These are phyloP conservation scores for Syrrhaptes paradoxus DNA, from an alignment of 2,113 vertebrate genomes.

Conservation along the genomic window DNA sequence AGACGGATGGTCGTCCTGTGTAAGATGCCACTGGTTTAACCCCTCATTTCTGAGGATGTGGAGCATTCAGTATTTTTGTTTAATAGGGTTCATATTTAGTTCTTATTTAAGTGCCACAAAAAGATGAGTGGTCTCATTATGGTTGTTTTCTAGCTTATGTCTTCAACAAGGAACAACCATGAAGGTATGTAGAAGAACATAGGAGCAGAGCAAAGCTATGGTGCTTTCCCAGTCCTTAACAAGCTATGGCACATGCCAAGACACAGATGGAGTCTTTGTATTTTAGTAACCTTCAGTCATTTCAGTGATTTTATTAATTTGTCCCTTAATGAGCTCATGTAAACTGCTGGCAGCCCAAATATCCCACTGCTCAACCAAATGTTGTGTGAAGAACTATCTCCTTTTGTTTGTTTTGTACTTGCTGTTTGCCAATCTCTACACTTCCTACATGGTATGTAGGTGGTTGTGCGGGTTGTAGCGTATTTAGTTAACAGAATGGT, in stretches of 20 bases:
- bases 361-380: background rate
- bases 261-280: background rate
- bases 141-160: background rate
- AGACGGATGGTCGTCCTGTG: fast-evolving
- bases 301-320: background rate
- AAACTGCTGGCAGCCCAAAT: background rate
- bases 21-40: background rate
- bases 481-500: background rate
- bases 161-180: background rate
- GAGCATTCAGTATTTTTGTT: background rate
- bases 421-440: background rate
- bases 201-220: background rate
- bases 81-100: background rate
- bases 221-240: background rate
- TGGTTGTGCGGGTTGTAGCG: background rate
- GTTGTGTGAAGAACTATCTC: fast-evolving
- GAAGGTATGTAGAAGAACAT: background rate
- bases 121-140: background rate
- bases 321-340: background rate
- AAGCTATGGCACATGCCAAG: background rate
- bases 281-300: background rate
- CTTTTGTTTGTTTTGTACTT: background rate
- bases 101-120: background rate
- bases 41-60: background rate
- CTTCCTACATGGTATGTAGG: background rate